These are phyloP conservation scores for Habrosyne pyritoides DNA, from an alignment of 2,888 invertebrate species.

Conservation along the genomic window DNA sequence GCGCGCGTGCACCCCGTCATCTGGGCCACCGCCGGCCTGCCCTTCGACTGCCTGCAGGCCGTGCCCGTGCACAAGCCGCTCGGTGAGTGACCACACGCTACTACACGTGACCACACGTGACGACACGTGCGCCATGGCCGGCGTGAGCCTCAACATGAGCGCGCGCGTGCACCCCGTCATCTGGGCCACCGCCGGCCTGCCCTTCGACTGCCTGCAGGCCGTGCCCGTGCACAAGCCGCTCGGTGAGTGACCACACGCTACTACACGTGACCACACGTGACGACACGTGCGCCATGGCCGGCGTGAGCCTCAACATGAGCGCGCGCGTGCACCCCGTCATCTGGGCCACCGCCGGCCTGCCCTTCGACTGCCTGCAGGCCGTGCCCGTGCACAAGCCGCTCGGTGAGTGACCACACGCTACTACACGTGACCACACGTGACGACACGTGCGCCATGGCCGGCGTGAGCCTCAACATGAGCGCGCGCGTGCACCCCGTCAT, in stretches of 20 bases:
- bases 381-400: conserved; percentile 96
- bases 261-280: conserved; percentile 77
- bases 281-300: conserved; percentile 98
- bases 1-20: conserved; percentile 98
- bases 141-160: too few species aligned
- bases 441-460: conserved; percentile 98
- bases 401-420: conserved; percentile 46
- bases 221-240: conserved; percentile 96
- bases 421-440: conserved; percentile 79
- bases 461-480: too few species aligned
- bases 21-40: conserved; percentile 97
- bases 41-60: conserved; percentile 95
- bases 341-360: conserved; percentile 97
- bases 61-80: conserved; percentile 96
- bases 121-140: conserved; percentile 98
- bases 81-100: conserved; percentile 51
- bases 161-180: conserved; percentile 98
- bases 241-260: conserved; percentile 52
- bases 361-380: conserved; percentile 95
- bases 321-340: conserved; percentile 98
- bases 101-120: conserved; percentile 77
- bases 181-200: conserved; percentile 97
- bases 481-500: conserved; percentile 98
- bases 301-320: too few species aligned
- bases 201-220: conserved; percentile 95